Evolutionary conservation across 2,888 invertebrate species (phyloP).

Genomic region (Drosophila greeni): DNA sequence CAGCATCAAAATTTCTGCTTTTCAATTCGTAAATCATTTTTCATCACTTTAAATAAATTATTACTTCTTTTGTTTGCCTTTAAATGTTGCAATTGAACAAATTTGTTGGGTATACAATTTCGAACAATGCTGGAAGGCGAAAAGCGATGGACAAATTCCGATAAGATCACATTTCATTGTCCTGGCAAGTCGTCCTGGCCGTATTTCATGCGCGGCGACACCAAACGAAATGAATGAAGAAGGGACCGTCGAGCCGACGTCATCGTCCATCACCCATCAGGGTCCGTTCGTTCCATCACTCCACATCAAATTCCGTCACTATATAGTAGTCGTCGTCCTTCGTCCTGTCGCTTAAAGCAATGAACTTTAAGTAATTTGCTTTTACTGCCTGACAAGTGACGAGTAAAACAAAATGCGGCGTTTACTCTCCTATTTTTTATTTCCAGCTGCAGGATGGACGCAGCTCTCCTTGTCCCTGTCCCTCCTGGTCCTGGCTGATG

Average conservation of each 20-base stretch:
- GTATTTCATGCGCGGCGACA: conserved; percentile 25
- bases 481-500: neutral
- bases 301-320: conserved; percentile 25
- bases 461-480: neutral
- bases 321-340: conserved; percentile 32
- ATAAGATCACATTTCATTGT: conserved; percentile 21
- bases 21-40: conserved; percentile 1
- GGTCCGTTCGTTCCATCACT: conserved; percentile 33
- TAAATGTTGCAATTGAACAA: neutral
- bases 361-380: conserved; percentile 74
- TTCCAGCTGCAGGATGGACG: conserved; percentile 22
- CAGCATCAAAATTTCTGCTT: neutral
- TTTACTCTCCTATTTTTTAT: conserved; percentile 40
- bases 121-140: conserved; percentile 5
- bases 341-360: conserved; percentile 65
- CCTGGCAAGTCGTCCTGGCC: conserved; percentile 12
- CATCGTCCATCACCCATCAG: conserved; percentile 65
- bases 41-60: neutral
- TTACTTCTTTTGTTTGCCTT: conserved; percentile 5
- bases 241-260: conserved; percentile 36
- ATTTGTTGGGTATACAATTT: conserved; percentile 3
- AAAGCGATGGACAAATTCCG: conserved; percentile 15
- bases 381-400: conserved; percentile 70
- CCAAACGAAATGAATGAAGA: conserved; percentile 55
- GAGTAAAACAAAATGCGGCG: conserved; percentile 56